Conservation (phyloP, 35 echinoderm and acorn worm species). For the Chiridota heheva region DNA sequence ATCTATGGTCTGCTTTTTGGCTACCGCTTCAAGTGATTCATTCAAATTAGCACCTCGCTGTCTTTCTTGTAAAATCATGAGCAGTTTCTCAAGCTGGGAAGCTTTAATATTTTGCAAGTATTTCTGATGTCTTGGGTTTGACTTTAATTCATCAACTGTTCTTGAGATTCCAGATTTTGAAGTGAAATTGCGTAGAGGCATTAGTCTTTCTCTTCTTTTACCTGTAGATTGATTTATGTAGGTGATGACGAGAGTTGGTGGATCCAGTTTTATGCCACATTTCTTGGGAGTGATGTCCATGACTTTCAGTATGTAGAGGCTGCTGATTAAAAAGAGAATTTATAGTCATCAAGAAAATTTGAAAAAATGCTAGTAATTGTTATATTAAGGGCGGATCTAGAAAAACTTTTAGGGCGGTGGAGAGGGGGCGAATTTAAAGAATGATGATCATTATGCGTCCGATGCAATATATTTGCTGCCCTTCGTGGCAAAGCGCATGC, state of each 20-base stretch:
- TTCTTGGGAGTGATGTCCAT: slow-evolving; percentile 83
- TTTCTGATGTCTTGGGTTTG: slow-evolving; percentile 83
- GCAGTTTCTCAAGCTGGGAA: slow-evolving; percentile 78
- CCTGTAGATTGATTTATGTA: slow-evolving; percentile 69
- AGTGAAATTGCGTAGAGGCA: slow-evolving; percentile 92
- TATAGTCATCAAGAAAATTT: too few relatives aligned
- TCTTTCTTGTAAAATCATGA: slow-evolving; percentile 76
- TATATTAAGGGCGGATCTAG: too few relatives aligned
- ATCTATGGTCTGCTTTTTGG: slow-evolving; percentile 55
- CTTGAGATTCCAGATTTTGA: slow-evolving; percentile 65
- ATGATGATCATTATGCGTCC: too few relatives aligned
- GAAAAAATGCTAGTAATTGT: too few relatives aligned
- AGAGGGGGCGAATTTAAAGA: too few relatives aligned
- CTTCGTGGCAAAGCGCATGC: too few relatives aligned
- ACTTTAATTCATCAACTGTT: slow-evolving; percentile 57
- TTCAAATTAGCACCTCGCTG: slow-evolving; percentile 62
- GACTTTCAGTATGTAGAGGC: too few relatives aligned
- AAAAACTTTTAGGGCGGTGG: too few relatives aligned
- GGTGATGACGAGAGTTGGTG: slow-evolving; percentile 68
- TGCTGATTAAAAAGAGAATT: too few relatives aligned
- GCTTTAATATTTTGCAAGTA: slow-evolving; percentile 70
- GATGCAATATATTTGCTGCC: too few relatives aligned
- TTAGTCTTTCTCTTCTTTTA: slow-evolving; percentile 68
- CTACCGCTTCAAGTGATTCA: slow-evolving; percentile 57
- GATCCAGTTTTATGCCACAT: slow-evolving; percentile 80